Conservation (phyloP, 2,888 invertebrate species). For the Asteroscopus sphinx region DNA sequence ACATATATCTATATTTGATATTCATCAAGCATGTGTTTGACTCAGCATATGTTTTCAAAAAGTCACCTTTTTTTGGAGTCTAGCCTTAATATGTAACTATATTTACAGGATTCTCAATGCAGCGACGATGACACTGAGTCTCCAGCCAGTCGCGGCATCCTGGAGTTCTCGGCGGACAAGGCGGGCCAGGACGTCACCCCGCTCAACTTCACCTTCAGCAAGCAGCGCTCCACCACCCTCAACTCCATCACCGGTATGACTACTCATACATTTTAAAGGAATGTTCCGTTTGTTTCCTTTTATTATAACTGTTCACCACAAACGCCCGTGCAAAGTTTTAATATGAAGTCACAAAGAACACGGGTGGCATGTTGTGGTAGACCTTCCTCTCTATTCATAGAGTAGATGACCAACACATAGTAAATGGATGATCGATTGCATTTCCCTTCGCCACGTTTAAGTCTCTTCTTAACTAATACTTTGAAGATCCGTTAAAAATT, state of each 20-base stretch:
- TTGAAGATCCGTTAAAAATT: conserved; percentile 49
- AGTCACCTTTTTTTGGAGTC: no score
- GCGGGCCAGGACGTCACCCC: conserved; percentile 97
- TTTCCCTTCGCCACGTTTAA: conserved; percentile 72
- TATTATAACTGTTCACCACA: conserved; percentile 56
- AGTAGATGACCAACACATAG: conserved; percentile 81
- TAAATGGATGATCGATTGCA: conserved; percentile 77
- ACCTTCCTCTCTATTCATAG: conserved; percentile 68
- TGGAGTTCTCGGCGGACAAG: conserved; percentile 96
- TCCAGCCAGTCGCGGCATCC: conserved; percentile 91
- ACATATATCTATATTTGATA: no score
- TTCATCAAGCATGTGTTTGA: no score
- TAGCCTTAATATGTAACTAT: background rate
- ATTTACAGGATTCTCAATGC: conserved; percentile 83
- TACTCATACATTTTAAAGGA: conserved; percentile 45
- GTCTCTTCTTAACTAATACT: conserved; percentile 60
- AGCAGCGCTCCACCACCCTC: conserved; percentile 92
- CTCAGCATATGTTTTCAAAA: no score
- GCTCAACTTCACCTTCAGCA: conserved; percentile 94
- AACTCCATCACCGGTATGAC: conserved; percentile 93
- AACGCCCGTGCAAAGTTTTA: conserved; percentile 54
- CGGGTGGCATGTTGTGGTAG: conserved; percentile 68
- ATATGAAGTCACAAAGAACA: conserved; percentile 44
- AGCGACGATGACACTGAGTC: conserved; percentile 88
- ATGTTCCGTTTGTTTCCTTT: conserved; percentile 62